Evolutionary conservation across 2,888 invertebrate species (phyloP).

Genomic region (Neoitamus cyanurus): DNA sequence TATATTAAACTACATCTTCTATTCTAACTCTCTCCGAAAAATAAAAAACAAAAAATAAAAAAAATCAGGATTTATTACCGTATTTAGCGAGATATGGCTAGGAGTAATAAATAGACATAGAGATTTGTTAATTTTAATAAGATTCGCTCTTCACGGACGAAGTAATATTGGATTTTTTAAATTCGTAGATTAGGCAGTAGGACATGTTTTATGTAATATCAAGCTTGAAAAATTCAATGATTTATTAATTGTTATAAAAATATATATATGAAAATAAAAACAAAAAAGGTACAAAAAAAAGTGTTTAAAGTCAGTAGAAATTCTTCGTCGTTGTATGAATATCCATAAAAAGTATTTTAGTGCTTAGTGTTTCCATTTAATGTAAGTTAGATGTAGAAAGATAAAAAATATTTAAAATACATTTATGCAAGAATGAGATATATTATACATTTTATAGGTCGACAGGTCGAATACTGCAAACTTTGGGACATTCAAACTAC

Average conservation of each 20-base stretch:
- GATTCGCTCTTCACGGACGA: too few species aligned
- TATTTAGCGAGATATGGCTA: not conserved
- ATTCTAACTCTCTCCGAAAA: not conserved
- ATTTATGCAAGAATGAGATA: slow-evolving; percentile 27
- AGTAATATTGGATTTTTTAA: not conserved
- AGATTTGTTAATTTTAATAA: not conserved
- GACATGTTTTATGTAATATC: not conserved
- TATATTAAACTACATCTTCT: not conserved
- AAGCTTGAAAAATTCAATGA: not conserved
- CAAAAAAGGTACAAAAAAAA: not conserved
- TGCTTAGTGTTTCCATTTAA: not conserved
- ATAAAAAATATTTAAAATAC: slow-evolving; percentile 39
- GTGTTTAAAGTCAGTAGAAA: not conserved
- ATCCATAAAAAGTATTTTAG: not conserved
- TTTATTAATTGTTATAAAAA: not conserved
- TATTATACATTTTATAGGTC: not conserved
- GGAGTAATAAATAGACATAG: not conserved
- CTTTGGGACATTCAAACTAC: slow-evolving; percentile 14
- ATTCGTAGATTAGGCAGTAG: not conserved
- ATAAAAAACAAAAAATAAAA: not conserved
- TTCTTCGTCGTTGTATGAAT: not conserved
- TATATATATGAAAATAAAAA: not conserved
- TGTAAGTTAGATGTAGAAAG: not conserved
- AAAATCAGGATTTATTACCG: too few species aligned
- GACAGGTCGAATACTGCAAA: not conserved